These are phyloP conservation scores for Morpho deidamia DNA, from an alignment of 2,888 invertebrate species.

Conservation along the genomic window DNA sequence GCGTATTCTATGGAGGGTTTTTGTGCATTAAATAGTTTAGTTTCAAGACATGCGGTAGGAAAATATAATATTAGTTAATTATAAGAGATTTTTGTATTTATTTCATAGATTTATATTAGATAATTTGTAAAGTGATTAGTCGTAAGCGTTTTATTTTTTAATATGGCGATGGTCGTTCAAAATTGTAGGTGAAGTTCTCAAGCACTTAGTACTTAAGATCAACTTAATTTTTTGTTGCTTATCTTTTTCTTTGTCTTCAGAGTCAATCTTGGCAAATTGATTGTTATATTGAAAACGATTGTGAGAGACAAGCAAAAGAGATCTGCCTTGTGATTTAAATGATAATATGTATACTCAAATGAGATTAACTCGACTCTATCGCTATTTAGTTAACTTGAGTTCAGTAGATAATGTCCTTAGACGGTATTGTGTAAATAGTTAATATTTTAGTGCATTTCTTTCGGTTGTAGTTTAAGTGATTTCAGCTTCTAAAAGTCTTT, in stretches of 20 bases:
- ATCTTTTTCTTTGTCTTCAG: conserved; percentile 31
- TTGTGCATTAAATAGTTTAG: conserved; percentile 72
- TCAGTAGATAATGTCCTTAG: conserved; percentile 37
- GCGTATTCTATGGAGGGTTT: conserved; percentile 22
- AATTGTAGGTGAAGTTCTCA: conserved; percentile 54
- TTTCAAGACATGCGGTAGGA: conserved; percentile 73
- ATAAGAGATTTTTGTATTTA: conserved; percentile 75
- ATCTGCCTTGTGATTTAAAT: conserved; percentile 71
- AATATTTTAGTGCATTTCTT: conserved; percentile 65
- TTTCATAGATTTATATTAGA: conserved; percentile 77
- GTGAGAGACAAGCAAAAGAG: conserved; percentile 30
- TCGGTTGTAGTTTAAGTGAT: conserved; percentile 54
- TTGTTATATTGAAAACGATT: background rate
- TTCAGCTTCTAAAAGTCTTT: conserved; percentile 67
- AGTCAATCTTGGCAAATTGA: conserved; percentile 17
- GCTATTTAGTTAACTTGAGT: conserved; percentile 46
- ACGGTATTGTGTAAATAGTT: conserved; percentile 57
- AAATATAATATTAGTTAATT: conserved; percentile 75
- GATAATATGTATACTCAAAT: conserved; percentile 59
- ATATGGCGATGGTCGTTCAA: conserved; percentile 73
- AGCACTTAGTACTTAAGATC: conserved; percentile 65
- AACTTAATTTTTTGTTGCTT: conserved; percentile 58
- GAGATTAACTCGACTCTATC: conserved; percentile 66
- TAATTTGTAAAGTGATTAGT: conserved; percentile 76
- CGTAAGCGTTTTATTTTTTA: conserved; percentile 54